These are phyloP conservation scores for Quadroppia sp. DNA, from an alignment of 2,888 invertebrate species.

Conservation along the genomic window DNA sequence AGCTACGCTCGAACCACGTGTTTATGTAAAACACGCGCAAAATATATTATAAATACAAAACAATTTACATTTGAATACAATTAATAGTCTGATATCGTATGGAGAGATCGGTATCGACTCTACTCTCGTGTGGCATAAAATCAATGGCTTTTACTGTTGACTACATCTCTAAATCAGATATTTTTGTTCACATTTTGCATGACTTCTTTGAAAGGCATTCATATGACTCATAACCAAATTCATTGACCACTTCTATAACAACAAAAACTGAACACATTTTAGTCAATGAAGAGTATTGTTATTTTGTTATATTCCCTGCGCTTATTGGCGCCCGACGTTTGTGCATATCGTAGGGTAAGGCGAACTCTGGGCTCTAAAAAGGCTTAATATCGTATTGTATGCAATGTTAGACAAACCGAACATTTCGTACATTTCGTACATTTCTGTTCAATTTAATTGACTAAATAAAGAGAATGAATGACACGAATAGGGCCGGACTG, in stretches of 20 bases:
- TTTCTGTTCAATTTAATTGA: conserved; percentile 20
- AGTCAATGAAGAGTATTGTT: not conserved
- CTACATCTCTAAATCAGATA: not conserved
- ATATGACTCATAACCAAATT: conserved; percentile 28
- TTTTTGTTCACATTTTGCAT: not conserved
- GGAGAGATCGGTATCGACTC: not conserved
- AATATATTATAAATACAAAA: conserved; percentile 19
- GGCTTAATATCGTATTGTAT: not conserved
- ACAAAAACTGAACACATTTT: not conserved
- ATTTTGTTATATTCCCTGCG: not conserved
- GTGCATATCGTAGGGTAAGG: not conserved
- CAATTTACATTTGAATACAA: conserved; percentile 33
- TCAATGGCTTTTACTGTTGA: not conserved
- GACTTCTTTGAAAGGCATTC: conserved; percentile 4
- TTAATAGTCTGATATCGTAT: conserved; percentile 21
- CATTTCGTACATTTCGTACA: not conserved
- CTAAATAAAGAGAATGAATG: conserved; percentile 26
- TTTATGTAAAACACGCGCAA: conserved; percentile 31
- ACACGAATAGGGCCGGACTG: conserved; percentile 33
- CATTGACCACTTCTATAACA: conserved; percentile 1
- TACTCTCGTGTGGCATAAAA: not conserved
- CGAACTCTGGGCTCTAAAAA: not conserved
- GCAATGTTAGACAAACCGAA: not conserved
- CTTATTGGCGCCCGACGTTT: conserved; percentile 3
- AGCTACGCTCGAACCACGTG: conserved; percentile 15